Evolutionary conservation across 2,797 vertebrate species (phyloP), one percentile per base, ranked within the genome.

Genomic region (Gadopsis bispinosus): DNA sequence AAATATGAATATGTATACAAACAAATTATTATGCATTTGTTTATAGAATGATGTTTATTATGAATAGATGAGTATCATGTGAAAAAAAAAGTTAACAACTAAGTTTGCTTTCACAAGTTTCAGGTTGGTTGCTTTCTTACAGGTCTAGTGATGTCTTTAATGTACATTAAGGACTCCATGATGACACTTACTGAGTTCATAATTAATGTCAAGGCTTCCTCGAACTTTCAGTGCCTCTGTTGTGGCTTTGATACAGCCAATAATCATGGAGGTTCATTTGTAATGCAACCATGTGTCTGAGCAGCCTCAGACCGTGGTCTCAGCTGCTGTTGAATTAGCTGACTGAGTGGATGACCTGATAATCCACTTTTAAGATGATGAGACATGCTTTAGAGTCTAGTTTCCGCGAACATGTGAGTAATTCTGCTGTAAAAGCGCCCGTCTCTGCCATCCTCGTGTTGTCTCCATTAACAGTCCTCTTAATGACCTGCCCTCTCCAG

Each of bases 361-460:
- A 89, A 91, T 88, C 71, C 74, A 62, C 65, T 67, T 64, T 48
- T 51, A 73, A 43, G 70, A 85, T 80, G 79, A 73, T 31, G 69
- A 91, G 70, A 41, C 89, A 85, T 79, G 87, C 68, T 68, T 73
- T 53, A 51, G 26, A 62, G 61, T 70, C 75, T 45, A 62, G 77
- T 53, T 80, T 85, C 86, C 53, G 20, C 2, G 69, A 87, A 90
- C 87, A 68, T 64, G 60, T 65, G 54, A 89, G 73, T 73, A 73
- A 84, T 88, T 77, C 69, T 65, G 41, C 62, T 16, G 31, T 64
- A 61, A 73, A 81, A 71, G 67, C 50, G 0, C 14, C 67, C 33
- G 0, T 69, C 67, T 71, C 47, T 45, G 22, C 48, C 53, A 26
- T 54, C 39, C 76, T 31, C 19, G 0, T 83, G 66, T 73, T 75